Conservation (phyloP, 53 echinoderm and acorn worm genomes). For the Holothuria scabra region DNA sequence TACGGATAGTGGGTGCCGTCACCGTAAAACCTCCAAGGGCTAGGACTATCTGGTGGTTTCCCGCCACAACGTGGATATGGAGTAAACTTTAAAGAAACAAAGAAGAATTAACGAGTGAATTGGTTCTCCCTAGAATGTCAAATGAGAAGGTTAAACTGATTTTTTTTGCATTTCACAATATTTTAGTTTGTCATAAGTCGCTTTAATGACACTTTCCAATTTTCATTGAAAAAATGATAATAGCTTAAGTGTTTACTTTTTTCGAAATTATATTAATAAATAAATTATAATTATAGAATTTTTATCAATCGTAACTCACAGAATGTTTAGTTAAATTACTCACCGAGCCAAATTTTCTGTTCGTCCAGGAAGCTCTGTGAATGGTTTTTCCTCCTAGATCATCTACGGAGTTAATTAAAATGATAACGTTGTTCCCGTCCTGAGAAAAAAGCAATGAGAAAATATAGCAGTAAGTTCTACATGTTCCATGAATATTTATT, state of each 20-base stretch:
- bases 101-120: not conserved
- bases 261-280: no score
- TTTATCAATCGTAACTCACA: no score
- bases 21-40: slow-evolving; percentile 58
- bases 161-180: no score
- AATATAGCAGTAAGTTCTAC: no score
- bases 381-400: slow-evolving; percentile 50
- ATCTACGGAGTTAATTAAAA: slow-evolving; percentile 35
- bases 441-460: not conserved
- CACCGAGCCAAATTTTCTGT: slow-evolving; percentile 44
- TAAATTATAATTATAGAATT: no score
- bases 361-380: slow-evolving; percentile 54
- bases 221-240: no score
- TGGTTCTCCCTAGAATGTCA: no score
- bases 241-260: no score
- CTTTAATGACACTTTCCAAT: no score
- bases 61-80: slow-evolving; percentile 65
- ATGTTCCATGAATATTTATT: not conserved
- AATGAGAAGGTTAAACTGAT: no score
- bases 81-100: slow-evolving; percentile 52
- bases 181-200: no score
- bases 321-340: not conserved
- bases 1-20: slow-evolving; percentile 67
- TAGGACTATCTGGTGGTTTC: slow-evolving; percentile 46
- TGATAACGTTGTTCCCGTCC: slow-evolving; percentile 64